Evolutionary conservation across 2,797 vertebrate genomes (phyloP).

Genomic region (Channa striata): DNA sequence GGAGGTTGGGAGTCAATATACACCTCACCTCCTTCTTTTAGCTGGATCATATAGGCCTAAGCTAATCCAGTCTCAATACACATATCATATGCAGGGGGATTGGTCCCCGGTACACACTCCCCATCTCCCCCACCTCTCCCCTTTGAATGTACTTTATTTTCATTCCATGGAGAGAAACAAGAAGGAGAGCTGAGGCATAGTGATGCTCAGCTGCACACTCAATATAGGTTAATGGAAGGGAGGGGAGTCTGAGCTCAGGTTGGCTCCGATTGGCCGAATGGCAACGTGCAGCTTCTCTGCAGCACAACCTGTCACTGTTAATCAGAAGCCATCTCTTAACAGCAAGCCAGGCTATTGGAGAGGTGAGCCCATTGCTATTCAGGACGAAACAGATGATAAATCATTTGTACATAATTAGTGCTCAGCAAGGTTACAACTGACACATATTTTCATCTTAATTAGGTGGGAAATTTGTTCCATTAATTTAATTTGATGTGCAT

Average conservation of each 20-base stretch:
- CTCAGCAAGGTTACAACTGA: conserved; percentile 99
- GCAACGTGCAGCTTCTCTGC: conserved; percentile 80
- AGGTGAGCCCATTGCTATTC: conserved; percentile 95
- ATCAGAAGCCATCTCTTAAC: conserved; percentile 97
- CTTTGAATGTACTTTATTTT: conserved; percentile 67
- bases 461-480: conserved; percentile 99
- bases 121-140: conserved; percentile 1
- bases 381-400: conserved; percentile 98
- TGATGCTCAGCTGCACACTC: conserved; percentile 91
- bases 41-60: not conserved
- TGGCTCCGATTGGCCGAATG: conserved; percentile 84
- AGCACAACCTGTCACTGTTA: conserved; percentile 95
- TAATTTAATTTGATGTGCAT: conserved; percentile 99
- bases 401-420: conserved; percentile 99
- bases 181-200: conserved; percentile 65
- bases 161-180: conserved; percentile 77
- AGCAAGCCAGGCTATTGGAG: conserved; percentile 91
- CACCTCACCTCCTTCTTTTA: not conserved
- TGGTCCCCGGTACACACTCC: conserved; percentile 10
- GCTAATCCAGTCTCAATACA: conserved; percentile 14
- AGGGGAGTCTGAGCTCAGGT: conserved; percentile 77
- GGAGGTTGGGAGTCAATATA: conserved; percentile 9
- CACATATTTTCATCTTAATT: conserved; percentile 99
- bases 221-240: conserved; percentile 89
- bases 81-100: conserved; percentile 12